Conservation (phyloP, 1,140 invertebrate species). For the Chironomus tepperi region DNA sequence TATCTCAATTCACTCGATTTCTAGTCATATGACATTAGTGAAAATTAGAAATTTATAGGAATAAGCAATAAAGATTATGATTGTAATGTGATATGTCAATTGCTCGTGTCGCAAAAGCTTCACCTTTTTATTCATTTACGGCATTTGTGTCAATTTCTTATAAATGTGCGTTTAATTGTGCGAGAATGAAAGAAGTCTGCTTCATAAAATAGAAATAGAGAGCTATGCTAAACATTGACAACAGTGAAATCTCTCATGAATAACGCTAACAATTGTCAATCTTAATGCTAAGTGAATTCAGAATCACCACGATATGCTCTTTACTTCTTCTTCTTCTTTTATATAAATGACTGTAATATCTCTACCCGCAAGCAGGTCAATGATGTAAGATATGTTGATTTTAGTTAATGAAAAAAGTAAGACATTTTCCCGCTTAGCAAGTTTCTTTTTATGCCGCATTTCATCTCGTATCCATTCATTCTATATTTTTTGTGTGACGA, state of each 20-base stretch:
- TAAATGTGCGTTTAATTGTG: neutral
- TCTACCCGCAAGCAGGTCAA: neutral
- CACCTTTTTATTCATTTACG: neutral
- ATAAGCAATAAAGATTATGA: neutral
- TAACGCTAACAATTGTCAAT: too few species aligned
- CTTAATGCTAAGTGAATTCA: too few species aligned
- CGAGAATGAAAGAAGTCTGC: too few species aligned
- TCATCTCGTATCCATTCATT: neutral
- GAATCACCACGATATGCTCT: too few species aligned
- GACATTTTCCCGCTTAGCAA: slow-evolving; percentile 12
- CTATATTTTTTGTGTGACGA: neutral
- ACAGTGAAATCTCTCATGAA: too few species aligned
- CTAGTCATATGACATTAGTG: neutral
- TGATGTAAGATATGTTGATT: neutral
- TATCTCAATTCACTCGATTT: neutral
- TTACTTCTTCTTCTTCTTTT: too few species aligned
- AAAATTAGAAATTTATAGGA: neutral
- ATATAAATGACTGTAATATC: too few species aligned
- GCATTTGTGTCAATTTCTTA: neutral
- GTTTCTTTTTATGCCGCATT: neutral
- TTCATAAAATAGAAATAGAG: too few species aligned
- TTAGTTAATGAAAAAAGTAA: slow-evolving; percentile 7
- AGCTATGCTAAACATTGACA: too few species aligned
- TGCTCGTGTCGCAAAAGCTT: slow-evolving; percentile 3
- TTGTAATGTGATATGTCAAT: neutral